Conservation (phyloP, 2,113 vertebrate genomes). For the Protomyctophum bolini region DNA sequence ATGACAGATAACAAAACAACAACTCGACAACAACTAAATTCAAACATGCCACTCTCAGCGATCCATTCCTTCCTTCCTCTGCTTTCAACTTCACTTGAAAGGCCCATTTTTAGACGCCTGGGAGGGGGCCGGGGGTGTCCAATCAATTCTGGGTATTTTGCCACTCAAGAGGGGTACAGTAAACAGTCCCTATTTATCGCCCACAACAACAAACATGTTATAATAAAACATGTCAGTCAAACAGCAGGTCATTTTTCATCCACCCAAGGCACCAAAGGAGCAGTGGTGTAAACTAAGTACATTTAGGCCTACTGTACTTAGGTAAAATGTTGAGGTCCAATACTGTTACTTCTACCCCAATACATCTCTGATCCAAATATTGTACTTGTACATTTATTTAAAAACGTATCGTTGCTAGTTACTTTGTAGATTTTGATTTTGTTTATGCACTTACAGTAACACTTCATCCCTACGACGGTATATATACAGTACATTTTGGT, state of each 20-base stretch:
- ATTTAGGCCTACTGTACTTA: too few relatives aligned
- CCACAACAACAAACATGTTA: conserved; percentile 43
- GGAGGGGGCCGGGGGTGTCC: conserved; percentile 18
- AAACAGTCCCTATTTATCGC: conserved; percentile 45
- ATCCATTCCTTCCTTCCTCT: conserved; percentile 16
- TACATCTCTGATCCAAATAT: too few relatives aligned
- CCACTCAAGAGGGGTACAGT: conserved; percentile 40
- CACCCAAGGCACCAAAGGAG: conserved; percentile 27
- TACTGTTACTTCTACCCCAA: too few relatives aligned
- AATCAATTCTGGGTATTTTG: conserved; percentile 50
- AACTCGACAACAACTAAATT: too few relatives aligned
- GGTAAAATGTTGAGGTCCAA: too few relatives aligned
- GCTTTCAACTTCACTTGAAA: conserved; percentile 59
- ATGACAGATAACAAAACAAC: conserved; percentile 15
- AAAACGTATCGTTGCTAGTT: too few relatives aligned
- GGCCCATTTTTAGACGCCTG: conserved; percentile 28
- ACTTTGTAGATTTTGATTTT: too few relatives aligned
- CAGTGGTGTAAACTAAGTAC: too few relatives aligned
- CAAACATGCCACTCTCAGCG: conserved; percentile 22
- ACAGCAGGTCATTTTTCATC: conserved; percentile 31
- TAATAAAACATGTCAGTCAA: conserved; percentile 27
- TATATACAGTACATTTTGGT: too few relatives aligned
- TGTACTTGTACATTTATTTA: conserved; percentile 20
- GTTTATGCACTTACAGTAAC: too few relatives aligned
- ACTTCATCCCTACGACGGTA: too few relatives aligned